Base-by-base conservation (phyloP, 2,888 invertebrate genomes). In the Aspidapion aeneum region DNA sequence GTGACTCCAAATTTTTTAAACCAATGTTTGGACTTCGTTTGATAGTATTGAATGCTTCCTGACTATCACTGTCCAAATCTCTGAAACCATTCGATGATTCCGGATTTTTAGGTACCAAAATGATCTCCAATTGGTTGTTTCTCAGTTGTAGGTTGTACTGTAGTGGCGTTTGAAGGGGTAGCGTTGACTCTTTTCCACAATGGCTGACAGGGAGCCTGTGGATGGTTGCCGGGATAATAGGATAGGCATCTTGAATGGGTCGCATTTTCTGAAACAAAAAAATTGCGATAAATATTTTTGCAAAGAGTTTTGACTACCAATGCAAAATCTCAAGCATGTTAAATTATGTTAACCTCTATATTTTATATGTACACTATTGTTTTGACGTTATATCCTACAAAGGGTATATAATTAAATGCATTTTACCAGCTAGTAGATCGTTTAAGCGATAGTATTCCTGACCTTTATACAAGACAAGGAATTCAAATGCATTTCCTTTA, bases 241-340 rank as follows among this genome's bases (percentile, higher is more conserved):
- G 61, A 73, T 69, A 62, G 78, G 74, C 80, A 80, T 79, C 71
- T 72, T 75, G 66, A 61, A 67, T 18, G 68, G 73, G 69, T 73
- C 5, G 3, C 79, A 78, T 79, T 76, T 76, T 79, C 79, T 79
- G 77, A 35, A 79, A 79, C 66, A 69, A 74, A 69, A 64, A 61
- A 66, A 66, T 57, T 54, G 21, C 35, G 18, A n/a, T n/a, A n/a
- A n/a, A n/a, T n/a, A n/a, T n/a, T n/a, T n/a, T n/a, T n/a, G n/a
- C n/a, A n/a, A n/a, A n/a, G n/a, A n/a, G n/a, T n/a, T n/a, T n/a
- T n/a, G n/a, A n/a, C n/a, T n/a, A n/a, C n/a, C n/a, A n/a, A n/a
- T n/a, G n/a, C n/a, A n/a, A n/a, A n/a, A n/a, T n/a, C n/a, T n/a
- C n/a, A n/a, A n/a, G n/a, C n/a, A n/a, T n/a, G n/a, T n/a, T n/a